Evolutionary conservation across 1,140 invertebrate species (phyloP).

Genomic region (Uloborus diversus): DNA sequence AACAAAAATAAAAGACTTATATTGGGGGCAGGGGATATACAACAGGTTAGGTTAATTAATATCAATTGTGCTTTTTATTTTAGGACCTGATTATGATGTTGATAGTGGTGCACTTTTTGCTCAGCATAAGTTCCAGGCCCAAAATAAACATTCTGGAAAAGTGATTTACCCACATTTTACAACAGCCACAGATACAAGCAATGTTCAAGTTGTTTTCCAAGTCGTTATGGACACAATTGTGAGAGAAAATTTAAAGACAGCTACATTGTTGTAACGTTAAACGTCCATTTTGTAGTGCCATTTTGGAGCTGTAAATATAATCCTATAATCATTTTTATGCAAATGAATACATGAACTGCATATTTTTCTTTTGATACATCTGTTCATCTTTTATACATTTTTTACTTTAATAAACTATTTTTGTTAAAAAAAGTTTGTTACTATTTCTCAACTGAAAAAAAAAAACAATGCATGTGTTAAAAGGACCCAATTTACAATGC

Average conservation of each 20-base stretch:
- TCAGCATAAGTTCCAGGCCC: conserved; percentile 72
- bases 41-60: too few species aligned
- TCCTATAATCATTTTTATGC: conserved; percentile 32
- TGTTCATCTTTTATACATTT: too few species aligned
- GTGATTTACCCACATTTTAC: conserved; percentile 72
- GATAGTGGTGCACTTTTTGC: conserved; percentile 73
- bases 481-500: too few species aligned
- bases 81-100: conserved; percentile 73
- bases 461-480: too few species aligned
- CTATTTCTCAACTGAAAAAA: too few species aligned
- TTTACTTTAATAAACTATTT: too few species aligned
- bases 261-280: conserved; percentile 57
- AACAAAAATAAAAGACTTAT: too few species aligned
- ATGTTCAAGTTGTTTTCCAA: conserved; percentile 65
- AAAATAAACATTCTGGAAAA: conserved; percentile 71
- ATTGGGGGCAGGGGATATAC: too few species aligned
- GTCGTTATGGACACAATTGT: conserved; percentile 63
- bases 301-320: conserved; percentile 32
- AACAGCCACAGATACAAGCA: conserved; percentile 67
- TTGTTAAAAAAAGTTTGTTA: too few species aligned
- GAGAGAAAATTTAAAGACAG: conserved; percentile 62
- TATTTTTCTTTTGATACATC: too few species aligned
- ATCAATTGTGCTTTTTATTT: neutral
- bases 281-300: conserved; percentile 25
- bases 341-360: neutral